Conservation (phyloP, 2,888 invertebrate genomes). For the Brachyptera risi region DNA sequence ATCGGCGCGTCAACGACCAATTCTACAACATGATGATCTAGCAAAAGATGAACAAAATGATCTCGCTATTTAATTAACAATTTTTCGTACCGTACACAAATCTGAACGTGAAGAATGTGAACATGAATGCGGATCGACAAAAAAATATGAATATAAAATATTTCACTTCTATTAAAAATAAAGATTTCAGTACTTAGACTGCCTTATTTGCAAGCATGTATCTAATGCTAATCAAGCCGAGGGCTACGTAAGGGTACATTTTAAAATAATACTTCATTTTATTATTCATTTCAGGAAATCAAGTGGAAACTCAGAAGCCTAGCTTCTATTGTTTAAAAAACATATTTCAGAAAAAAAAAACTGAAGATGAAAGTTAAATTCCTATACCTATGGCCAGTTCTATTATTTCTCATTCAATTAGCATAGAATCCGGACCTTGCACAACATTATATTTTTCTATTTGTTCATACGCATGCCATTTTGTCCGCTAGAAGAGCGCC, state of each 20-base stretch:
- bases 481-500: conserved; percentile 5
- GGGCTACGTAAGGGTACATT: not conserved
- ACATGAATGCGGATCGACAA: too few species aligned
- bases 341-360: not conserved
- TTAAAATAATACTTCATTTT: conserved; percentile 5
- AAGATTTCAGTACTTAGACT: conserved; percentile 7
- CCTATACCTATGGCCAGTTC: not conserved
- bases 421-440: conserved; percentile 8
- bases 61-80: too few species aligned
- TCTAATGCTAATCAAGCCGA: not conserved
- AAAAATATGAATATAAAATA: too few species aligned
- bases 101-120: too few species aligned
- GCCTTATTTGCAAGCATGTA: too few species aligned
- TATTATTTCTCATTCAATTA: not conserved
- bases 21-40: too few species aligned
- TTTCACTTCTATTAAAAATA: not conserved
- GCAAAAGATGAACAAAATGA: too few species aligned
- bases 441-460: not conserved
- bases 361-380: not conserved
- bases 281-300: conserved; percentile 4
- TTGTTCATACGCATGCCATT: not conserved
- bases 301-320: not conserved
- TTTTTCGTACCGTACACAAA: too few species aligned
- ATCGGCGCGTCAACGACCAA: too few species aligned
- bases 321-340: not conserved